phyloP scores from a whole-genome alignment of 2,888 invertebrate genomes.

The Boloria euphrosyne region DNA sequence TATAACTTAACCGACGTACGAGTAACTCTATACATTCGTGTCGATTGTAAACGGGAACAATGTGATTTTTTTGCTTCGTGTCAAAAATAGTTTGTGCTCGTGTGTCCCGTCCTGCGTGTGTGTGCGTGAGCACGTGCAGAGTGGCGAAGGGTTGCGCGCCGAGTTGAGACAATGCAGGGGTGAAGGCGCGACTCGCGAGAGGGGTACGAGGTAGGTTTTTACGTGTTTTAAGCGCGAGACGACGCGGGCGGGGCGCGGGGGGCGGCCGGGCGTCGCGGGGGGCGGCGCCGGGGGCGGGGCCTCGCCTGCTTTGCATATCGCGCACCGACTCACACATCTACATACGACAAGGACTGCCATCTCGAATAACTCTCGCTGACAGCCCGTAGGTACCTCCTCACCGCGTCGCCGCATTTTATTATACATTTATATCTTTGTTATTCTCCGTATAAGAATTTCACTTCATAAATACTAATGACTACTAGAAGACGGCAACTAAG shows the following conservation, averaged over 20 bases:
- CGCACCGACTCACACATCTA: slow-evolving; percentile 33
- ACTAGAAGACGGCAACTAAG: background rate
- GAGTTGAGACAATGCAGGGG: slow-evolving; percentile 37
- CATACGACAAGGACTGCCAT: slow-evolving; percentile 21
- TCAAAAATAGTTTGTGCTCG: slow-evolving; percentile 24
- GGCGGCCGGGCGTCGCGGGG: slow-evolving; percentile 45
- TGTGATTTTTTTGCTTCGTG: slow-evolving; percentile 37
- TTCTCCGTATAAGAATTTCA: background rate
- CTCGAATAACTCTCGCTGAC: background rate
- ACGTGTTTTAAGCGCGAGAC: slow-evolving; percentile 42
- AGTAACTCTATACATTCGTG: slow-evolving; percentile 32
- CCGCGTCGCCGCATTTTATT: too few species aligned
- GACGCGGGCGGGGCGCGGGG: slow-evolving; percentile 46
- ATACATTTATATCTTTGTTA: background rate
- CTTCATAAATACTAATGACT: background rate
- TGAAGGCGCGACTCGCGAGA: slow-evolving; percentile 34
- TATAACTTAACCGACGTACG: slow-evolving; percentile 18
- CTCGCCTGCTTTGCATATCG: slow-evolving; percentile 62
- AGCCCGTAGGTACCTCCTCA: background rate
- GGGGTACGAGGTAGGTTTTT: slow-evolving; percentile 47
- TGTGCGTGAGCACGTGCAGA: slow-evolving; percentile 35
- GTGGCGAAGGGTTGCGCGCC: slow-evolving; percentile 28
- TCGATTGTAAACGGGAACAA: slow-evolving; percentile 40
- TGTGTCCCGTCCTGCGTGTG: slow-evolving; percentile 23
- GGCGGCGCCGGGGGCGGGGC: slow-evolving; percentile 43